Percentiles rank a stretch among this genome's conserved stretches.
Evolutionary conservation across 1,140 invertebrate genomes (phyloP).

Genomic region (Neelides sp.): DNA sequence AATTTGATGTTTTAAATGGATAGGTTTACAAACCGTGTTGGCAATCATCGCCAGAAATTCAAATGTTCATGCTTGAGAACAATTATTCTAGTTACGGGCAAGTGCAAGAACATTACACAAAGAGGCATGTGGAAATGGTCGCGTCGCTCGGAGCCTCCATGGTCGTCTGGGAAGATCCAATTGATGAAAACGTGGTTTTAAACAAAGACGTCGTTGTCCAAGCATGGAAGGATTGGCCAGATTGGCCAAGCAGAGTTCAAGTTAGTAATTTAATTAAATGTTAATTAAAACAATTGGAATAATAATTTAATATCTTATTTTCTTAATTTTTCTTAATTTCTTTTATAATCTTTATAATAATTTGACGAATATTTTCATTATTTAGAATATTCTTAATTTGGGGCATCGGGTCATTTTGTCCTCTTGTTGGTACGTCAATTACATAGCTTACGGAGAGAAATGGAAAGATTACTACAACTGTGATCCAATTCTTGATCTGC

Average conservation of each 20-base stretch:
- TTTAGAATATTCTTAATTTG: conserved; percentile 33
- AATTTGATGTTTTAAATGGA: too few species aligned
- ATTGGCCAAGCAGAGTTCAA: not conserved
- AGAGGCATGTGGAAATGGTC: conserved; percentile 17
- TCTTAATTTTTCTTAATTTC: not conserved
- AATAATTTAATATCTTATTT: too few species aligned
- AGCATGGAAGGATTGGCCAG: conserved; percentile 48
- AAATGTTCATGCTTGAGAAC: conserved; percentile 14
- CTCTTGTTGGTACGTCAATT: conserved; percentile 75
- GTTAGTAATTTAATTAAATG: not conserved
- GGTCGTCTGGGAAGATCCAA: conserved; percentile 87
- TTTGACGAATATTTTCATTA: not conserved
- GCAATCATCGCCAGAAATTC: conserved; percentile 20
- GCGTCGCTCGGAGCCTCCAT: conserved; percentile 38
- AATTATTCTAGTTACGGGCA: conserved; percentile 11
- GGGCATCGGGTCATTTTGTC: conserved; percentile 57
- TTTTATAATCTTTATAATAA: not conserved
- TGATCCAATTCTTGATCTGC: conserved; percentile 45
- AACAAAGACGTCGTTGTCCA: conserved; percentile 55
- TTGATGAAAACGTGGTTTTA: conserved; percentile 56
- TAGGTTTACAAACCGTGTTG: conserved; percentile 22
- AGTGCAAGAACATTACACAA: conserved; percentile 20
- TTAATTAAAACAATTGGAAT: too few species aligned
- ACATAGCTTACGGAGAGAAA: conserved; percentile 53
- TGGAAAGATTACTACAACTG: conserved; percentile 64